Percentiles rank a stretch among this genome's conserved stretches.
phyloP scores from a whole-genome alignment of 2,113 vertebrate species.

The Pedetes capensis region DNA sequence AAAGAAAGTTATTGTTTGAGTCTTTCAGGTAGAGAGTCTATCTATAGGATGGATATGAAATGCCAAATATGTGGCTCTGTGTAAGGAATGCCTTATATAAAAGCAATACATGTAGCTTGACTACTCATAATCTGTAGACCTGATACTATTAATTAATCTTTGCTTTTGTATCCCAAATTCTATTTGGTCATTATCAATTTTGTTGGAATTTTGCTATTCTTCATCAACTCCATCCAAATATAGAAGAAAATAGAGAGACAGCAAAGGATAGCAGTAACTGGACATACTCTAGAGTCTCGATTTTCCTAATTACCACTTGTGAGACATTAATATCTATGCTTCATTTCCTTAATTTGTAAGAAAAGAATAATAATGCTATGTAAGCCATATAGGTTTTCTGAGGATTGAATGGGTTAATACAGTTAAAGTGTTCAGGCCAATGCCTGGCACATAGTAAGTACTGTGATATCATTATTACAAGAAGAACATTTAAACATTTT shows the following conservation, averaged over 20 bases:
- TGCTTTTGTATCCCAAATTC: neutral
- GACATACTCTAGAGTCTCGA: neutral
- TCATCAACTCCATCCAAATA: neutral
- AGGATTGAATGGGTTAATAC: neutral
- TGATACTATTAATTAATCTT: neutral
- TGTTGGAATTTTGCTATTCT: neutral
- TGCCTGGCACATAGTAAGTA: neutral
- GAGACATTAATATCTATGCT: neutral
- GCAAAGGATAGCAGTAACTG: neutral
- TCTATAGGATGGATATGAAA: neutral
- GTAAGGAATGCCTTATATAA: neutral
- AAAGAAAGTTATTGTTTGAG: neutral
- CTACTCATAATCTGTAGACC: neutral
- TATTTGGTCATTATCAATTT: neutral
- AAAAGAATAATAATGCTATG: neutral
- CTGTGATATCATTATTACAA: neutral
- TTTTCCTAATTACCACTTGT: neutral
- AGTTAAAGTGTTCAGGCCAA: neutral
- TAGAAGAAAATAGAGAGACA: neutral
- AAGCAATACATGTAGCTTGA: neutral
- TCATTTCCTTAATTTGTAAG: neutral
- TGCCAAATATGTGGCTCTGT: neutral
- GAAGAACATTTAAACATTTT: neutral
- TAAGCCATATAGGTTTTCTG: neutral
- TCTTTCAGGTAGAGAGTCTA: neutral